These are phyloP conservation scores for Fragum whitleyi DNA, from an alignment of 2,888 invertebrate genomes.

Conservation along the genomic window DNA sequence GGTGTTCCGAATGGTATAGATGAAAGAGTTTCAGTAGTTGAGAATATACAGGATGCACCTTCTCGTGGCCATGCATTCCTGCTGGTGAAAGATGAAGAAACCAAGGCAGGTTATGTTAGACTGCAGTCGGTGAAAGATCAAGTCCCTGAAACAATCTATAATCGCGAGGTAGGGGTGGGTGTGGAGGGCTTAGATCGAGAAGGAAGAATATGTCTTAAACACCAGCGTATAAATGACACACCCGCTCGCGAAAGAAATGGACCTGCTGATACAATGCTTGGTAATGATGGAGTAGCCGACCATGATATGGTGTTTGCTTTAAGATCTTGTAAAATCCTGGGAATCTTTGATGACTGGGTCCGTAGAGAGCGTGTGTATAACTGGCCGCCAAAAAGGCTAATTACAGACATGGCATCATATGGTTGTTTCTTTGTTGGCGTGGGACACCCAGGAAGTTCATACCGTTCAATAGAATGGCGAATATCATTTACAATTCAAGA, in stretches of 20 bases:
- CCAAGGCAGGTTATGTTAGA: neutral
- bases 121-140: neutral
- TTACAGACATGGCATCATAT: neutral
- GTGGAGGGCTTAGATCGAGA: neutral
- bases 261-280: neutral
- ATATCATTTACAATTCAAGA: neutral
- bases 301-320: neutral
- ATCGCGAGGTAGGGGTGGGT: neutral
- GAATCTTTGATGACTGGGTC: neutral
- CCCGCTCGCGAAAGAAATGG: neutral
- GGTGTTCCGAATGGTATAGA: too few species aligned
- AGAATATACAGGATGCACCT: neutral
- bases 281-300: neutral
- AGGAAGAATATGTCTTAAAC: neutral
- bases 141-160: neutral
- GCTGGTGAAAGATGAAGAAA: neutral
- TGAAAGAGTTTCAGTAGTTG: neutral
- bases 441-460: neutral
- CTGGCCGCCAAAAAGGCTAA: neutral
- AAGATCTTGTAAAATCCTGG: neutral
- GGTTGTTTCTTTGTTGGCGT: neutral
- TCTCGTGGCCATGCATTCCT: neutral
- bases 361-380: neutral
- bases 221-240: neutral
- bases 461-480: neutral